These are phyloP conservation scores for Mizuhopecten yessoensis DNA, from an alignment of 1,140 invertebrate genomes.

Conservation along the genomic window DNA sequence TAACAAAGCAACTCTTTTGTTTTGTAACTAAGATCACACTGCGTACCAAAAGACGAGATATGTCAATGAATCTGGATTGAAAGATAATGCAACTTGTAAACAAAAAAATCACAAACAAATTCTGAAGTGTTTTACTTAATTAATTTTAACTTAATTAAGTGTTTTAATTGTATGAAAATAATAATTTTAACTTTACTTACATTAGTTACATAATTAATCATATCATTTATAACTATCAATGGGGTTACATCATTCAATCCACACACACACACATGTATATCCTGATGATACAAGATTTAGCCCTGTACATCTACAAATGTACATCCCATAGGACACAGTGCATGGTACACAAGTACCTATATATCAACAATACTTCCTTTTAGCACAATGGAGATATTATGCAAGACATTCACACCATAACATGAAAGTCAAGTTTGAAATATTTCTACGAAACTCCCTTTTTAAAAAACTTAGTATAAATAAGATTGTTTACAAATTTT, in stretches of 20 bases:
- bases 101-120: neutral
- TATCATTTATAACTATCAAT: neutral
- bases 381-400: neutral
- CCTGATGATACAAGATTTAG: neutral
- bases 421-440: no score
- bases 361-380: no score
- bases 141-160: no score
- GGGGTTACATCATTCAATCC: neutral
- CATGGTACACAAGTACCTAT: no score
- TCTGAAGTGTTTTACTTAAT: neutral
- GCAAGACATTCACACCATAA: no score
- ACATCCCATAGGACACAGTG: neutral
- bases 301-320: neutral
- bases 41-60: no score
- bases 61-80: neutral
- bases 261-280: neutral
- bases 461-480: no score
- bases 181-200: neutral
- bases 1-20: no score
- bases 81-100: no score
- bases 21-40: no score
- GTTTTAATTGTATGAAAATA: constrained; percentile 33
- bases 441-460: no score
- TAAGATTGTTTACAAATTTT: no score
- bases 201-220: neutral